phyloP scores from a whole-genome alignment of 2,113 vertebrate genomes.

The Cololabis saira region DNA sequence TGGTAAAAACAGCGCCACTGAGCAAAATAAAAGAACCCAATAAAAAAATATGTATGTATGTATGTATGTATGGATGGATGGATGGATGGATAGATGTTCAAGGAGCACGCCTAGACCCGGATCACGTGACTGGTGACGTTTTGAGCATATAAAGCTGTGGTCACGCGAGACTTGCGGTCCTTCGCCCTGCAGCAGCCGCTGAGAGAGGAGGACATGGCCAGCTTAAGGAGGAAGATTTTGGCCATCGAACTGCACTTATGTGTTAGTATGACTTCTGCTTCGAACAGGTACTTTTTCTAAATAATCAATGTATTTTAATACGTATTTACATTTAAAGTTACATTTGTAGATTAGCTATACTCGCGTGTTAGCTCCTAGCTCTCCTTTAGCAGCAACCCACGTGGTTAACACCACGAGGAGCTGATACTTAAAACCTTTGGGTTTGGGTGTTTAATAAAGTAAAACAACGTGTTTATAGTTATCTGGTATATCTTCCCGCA shows the following conservation, averaged over 20 bases:
- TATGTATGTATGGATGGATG: too few relatives aligned
- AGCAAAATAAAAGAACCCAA: too few relatives aligned
- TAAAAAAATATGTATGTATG: too few relatives aligned
- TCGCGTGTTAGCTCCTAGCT: slow-evolving; percentile 38
- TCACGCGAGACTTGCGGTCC: slow-evolving; percentile 30
- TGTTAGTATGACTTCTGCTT: neutral
- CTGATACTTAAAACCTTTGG: accelerated
- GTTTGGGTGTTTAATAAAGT: neutral
- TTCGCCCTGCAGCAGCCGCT: neutral
- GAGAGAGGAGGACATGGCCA: neutral
- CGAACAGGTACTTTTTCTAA: slow-evolving; percentile 26
- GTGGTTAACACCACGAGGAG: slow-evolving; percentile 11
- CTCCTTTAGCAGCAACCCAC: slow-evolving; percentile 22
- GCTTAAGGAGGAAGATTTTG: neutral
- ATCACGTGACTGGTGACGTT: slow-evolving; percentile 50
- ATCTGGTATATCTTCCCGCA: too few relatives aligned
- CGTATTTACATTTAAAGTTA: accelerated
- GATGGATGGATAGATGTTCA: too few relatives aligned
- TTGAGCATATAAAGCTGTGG: neutral
- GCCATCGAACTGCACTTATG: accelerated
- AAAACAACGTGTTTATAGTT: neutral
- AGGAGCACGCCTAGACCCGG: too few relatives aligned
- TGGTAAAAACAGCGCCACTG: too few relatives aligned
- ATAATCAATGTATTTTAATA: accelerated
- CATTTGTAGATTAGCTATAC: accelerated